Evolutionary conservation across 2,888 invertebrate genomes (phyloP), one percentile per base, ranked within the genome.

Genomic region (Eupithecia subfuscata): DNA sequence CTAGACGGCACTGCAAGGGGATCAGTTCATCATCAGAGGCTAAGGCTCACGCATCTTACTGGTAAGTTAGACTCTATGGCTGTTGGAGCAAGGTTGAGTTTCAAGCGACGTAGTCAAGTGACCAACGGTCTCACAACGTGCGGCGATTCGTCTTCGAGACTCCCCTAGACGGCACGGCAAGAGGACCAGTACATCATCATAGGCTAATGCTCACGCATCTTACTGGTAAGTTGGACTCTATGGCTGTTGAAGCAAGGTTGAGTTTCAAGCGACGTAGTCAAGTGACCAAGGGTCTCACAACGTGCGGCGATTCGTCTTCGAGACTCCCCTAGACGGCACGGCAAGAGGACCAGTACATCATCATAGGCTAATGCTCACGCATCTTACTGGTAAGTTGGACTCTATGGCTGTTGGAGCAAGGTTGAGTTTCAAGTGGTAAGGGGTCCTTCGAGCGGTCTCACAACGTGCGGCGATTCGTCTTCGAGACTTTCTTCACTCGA

Each of bases 131-230:
- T 85, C 98, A 99, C 89, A 98, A 99, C 88, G 97, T 99, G 72
- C 96, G 96, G 40, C 96, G 96, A 73, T 99, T 99, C 89, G 98
- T 98, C 96, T 99, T 97, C 90, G 99, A 99, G 91, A 98, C 98
- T 0, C 6, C 37, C 0, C 98, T 0, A 96, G 97, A 97, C 80
- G 98, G 97, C 1, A 97, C 97, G 75, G 97, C 96, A 3, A 95
- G 96, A 80, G 98, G 96, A 0, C 97, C 96, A 78, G 97, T 98
- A 0, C 97, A 98, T 86, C 98, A 98, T 83, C 99, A 99, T 90
- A 97, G 98, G 96, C 98, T 99, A 87, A 94, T 98, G 81, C 96
- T 98, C 83, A 98, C 98, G 0, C 37, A 37, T 37, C 97, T 99
- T n/a, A 98, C 97, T 83, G 98, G 98, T 99, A 94, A 90, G 67